phyloP scores from a whole-genome alignment of 2,888 invertebrate species.

The Aradus depressus region DNA sequence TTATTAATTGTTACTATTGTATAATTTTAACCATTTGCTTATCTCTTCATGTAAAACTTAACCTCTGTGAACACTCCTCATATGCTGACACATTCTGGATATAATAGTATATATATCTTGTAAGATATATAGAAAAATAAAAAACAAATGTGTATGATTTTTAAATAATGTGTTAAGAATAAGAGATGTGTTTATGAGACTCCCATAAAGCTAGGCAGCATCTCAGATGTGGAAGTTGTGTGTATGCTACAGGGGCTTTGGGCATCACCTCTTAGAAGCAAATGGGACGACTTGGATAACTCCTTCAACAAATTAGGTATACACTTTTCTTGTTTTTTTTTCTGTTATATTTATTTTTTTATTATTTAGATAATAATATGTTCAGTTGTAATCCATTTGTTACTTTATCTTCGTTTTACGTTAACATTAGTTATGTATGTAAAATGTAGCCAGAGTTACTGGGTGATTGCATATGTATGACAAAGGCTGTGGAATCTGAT shows the following conservation, averaged over 20 bases:
- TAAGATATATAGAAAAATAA: no score
- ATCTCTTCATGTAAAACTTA: no score
- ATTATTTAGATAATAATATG: not conserved
- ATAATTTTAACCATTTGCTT: no score
- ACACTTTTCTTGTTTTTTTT: conserved; percentile 20
- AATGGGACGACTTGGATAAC: conserved; percentile 82
- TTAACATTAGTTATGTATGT: conserved; percentile 12
- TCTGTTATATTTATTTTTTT: not conserved
- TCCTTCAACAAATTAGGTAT: conserved; percentile 67
- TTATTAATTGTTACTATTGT: no score
- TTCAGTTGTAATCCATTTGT: not conserved
- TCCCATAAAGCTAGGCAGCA: conserved; percentile 11
- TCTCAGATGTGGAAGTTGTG: conserved; percentile 29
- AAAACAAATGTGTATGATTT: not conserved
- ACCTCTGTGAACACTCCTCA: no score
- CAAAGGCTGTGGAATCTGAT: no score
- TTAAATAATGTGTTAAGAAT: not conserved
- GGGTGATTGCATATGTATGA: no score
- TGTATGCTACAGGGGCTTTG: conserved; percentile 31
- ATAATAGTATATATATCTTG: no score
- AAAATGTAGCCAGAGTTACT: no score
- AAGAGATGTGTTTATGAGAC: no score
- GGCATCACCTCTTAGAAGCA: conserved; percentile 43
- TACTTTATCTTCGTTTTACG: conserved; percentile 27
- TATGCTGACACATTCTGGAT: no score